Percentiles rank a stretch among this genome's conserved stretches.
Conservation (phyloP, 2,888 invertebrate species). For the Lottia gigantea region DNA sequence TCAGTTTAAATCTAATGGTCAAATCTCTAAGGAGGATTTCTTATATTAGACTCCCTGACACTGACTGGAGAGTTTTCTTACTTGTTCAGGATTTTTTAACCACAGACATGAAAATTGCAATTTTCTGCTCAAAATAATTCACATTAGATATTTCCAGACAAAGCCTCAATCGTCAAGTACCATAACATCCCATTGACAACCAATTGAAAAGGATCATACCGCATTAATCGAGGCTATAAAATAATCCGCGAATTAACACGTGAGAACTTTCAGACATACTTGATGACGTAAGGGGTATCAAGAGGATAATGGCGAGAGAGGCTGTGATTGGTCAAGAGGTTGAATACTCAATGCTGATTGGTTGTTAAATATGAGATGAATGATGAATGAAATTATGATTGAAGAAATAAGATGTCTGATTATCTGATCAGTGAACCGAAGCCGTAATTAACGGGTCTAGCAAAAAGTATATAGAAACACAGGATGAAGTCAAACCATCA, state of each 20-base stretch:
- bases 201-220: not conserved
- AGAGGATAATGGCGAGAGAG: not conserved
- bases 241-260: conserved; percentile 1
- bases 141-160: not conserved
- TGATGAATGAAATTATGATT: no score
- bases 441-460: no score
- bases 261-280: conserved; percentile 5
- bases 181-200: not conserved
- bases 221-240: not conserved
- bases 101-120: not conserved
- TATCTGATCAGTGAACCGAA: no score
- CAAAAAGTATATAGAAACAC: no score
- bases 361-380: not conserved
- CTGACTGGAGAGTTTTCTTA: no score
- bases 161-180: conserved; percentile 4
- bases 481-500: no score
- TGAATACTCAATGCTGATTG: not conserved
- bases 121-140: not conserved
- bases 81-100: no score
- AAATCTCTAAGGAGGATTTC: no score
- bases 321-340: not conserved
- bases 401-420: no score
- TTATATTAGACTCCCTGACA: no score
- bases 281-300: not conserved
- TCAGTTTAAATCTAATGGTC: no score